These are phyloP conservation scores for Drosophila suzukii DNA, from an alignment of 1,140 invertebrate genomes.

Conservation along the genomic window DNA sequence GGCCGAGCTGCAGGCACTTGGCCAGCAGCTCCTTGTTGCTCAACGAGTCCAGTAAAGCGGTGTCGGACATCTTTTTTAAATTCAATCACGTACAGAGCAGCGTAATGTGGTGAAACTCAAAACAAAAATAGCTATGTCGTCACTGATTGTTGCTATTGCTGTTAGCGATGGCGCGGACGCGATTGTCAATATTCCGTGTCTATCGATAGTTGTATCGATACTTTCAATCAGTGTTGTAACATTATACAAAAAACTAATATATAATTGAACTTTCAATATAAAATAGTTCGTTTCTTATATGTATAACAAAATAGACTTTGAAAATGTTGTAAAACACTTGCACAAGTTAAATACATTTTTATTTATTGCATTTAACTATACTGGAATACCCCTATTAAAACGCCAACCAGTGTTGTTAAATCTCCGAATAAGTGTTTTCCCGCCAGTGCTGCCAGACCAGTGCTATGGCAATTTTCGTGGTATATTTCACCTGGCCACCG, in stretches of 20 bases:
- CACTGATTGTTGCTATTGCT: constrained; percentile 44
- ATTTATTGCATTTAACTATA: too few species aligned
- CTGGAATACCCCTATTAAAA: background rate
- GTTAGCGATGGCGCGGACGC: background rate
- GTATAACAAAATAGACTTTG: too few species aligned
- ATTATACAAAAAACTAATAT: background rate
- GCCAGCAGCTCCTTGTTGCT: constrained; percentile 65
- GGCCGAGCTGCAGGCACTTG: constrained; percentile 69
- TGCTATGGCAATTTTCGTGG: background rate
- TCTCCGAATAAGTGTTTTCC: background rate
- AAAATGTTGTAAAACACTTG: too few species aligned
- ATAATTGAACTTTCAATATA: too few species aligned
- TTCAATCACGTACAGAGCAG: too few species aligned
- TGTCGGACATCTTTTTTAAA: too few species aligned
- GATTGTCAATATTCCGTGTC: background rate
- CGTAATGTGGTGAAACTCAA: constrained; percentile 45
- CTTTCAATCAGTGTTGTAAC: background rate
- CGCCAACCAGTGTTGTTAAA: background rate
- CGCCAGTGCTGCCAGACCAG: background rate
- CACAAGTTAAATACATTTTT: too few species aligned
- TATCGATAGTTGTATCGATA: background rate
- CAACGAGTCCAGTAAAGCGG: constrained; percentile 54
- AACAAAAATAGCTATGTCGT: constrained; percentile 75
- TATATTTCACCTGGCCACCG: background rate
- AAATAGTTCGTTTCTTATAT: too few species aligned